Evolutionary conservation across 1,140 invertebrate genomes (phyloP).

Genomic region (Polypedilum vanderplanki): DNA sequence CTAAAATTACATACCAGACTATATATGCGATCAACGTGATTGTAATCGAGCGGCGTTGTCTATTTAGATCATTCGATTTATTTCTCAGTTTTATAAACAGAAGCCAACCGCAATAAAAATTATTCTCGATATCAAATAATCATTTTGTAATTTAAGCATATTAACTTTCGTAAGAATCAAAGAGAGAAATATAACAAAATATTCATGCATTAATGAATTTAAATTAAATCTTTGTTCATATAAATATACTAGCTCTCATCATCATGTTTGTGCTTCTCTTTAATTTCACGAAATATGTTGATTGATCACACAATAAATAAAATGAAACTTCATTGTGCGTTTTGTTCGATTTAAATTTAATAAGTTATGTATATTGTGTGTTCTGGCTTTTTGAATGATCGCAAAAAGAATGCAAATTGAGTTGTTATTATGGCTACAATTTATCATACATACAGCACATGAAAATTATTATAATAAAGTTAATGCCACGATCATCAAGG

Average conservation of each 20-base stretch:
- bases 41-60: not conserved
- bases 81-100: not conserved
- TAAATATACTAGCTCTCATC: not conserved
- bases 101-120: slow-evolving; percentile 2
- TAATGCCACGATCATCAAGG: not conserved
- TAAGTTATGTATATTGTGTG: not conserved
- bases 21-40: not conserved
- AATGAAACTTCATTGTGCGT: not conserved
- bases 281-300: not conserved
- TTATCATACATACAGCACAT: not conserved
- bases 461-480: not conserved
- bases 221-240: not conserved
- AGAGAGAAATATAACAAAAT: too few species aligned
- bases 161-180: too few species aligned
- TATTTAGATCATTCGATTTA: not conserved
- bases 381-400: not conserved
- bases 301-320: not conserved
- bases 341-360: slow-evolving; percentile 2
- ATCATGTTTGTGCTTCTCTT: not conserved
- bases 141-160: not conserved
- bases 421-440: not conserved
- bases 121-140: not conserved
- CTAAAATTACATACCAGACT: slow-evolving; percentile 1
- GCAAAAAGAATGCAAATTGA: slow-evolving; percentile 18
- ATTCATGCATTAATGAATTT: slow-evolving; percentile 13